Percentiles rank a stretch among this genome's conserved stretches.
phyloP scores from a whole-genome alignment of 2,888 invertebrate genomes.

The Leptura quadrifasciata region DNA sequence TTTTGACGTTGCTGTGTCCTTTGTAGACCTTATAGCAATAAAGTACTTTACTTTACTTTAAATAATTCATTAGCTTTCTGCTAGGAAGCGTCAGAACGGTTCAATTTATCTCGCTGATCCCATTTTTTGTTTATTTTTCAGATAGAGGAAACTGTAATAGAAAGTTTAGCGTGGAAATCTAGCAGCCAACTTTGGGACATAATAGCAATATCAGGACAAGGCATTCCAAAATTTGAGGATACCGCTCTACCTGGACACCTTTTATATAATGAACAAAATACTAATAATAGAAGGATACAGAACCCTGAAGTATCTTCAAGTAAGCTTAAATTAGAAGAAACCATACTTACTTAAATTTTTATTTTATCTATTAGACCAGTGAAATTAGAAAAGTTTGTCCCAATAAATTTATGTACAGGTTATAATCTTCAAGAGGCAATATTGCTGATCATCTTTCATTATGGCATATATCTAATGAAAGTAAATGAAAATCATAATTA shows the following conservation, averaged over 20 bases:
- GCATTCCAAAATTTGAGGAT: slow-evolving; percentile 87
- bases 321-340: slow-evolving; percentile 22
- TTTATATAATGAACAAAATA: slow-evolving; percentile 52
- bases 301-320: slow-evolving; percentile 44
- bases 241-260: slow-evolving; percentile 80
- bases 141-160: slow-evolving; percentile 96
- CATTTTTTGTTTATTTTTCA: slow-evolving; percentile 70
- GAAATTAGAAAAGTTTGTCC: no score
- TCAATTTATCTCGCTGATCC: not conserved
- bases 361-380: slow-evolving; percentile 6
- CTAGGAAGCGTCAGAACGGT: no score
- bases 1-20: no score
- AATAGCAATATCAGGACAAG: slow-evolving; percentile 77
- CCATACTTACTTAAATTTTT: slow-evolving; percentile 18
- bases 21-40: no score
- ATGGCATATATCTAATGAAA: no score
- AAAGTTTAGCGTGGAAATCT: slow-evolving; percentile 91
- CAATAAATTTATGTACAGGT: no score
- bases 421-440: no score
- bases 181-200: slow-evolving; percentile 92
- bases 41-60: no score
- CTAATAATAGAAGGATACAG: slow-evolving; percentile 36
- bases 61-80: no score
- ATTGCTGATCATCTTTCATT: no score
- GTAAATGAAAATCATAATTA: no score